Percentiles rank a stretch among this genome's conserved stretches.
Conservation (phyloP, 2,113 vertebrate species). For the Bos taurus region ARS-UCD2.0 NC_037329.1:110195501-110196000, state of each 20-base stretch:
- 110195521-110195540: not conserved
- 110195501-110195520: not conserved
- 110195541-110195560: not conserved
- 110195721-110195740: not conserved
- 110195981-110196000: not conserved
- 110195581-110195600: not conserved
- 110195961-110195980: not conserved
- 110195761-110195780: not conserved
- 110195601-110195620: not conserved
- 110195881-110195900: not conserved
- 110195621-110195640: not conserved
- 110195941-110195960: not conserved
- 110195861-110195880: not conserved
- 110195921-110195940: not conserved
- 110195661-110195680: not conserved
- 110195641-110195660: not conserved
- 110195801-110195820: not conserved
- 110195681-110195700: not conserved
- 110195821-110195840: not conserved
- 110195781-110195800: too few species aligned
- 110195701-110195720: not conserved
- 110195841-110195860: not conserved
- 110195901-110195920: not conserved
- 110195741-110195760: not conserved
- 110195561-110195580: fast-evolving